Conservation (phyloP, 1,140 invertebrate species). For the Aphis craccivora region DNA sequence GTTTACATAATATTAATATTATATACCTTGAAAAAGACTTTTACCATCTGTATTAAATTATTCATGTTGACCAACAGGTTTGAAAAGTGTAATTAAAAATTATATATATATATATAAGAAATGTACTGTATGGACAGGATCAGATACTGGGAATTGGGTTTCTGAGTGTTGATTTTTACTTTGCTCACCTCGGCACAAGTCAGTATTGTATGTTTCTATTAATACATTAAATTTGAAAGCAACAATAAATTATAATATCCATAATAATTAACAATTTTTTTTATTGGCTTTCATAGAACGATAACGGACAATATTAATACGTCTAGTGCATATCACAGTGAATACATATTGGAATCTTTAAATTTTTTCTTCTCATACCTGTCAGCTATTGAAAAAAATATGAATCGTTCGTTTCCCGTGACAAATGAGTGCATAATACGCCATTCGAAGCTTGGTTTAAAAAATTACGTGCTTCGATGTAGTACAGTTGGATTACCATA, state of each 20-base stretch:
- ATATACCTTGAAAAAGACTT: conserved; percentile 1
- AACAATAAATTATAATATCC: not conserved
- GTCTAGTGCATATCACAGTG: not conserved
- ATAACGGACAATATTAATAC: too few relatives aligned
- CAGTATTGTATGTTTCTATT: not conserved
- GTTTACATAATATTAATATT: not conserved
- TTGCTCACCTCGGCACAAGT: not conserved
- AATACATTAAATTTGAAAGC: not conserved
- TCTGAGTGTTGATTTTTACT: not conserved
- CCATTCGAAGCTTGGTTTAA: not conserved
- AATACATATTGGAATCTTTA: not conserved
- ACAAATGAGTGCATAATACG: not conserved
- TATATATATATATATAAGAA: not conserved
- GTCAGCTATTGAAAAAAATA: not conserved
- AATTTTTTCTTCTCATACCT: not conserved
- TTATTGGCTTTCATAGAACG: not conserved
- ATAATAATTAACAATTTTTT: not conserved
- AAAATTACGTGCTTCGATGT: not conserved
- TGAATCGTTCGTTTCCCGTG: not conserved
- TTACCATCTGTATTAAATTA: not conserved
- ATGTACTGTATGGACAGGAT: not conserved
- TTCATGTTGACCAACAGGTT: not conserved
- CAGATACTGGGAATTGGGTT: not conserved
- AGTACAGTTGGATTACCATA: not conserved
- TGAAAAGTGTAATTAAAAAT: not conserved